These are phyloP conservation scores for Melanerpes aurifrons DNA, from an alignment of 2,113 vertebrate genomes.

Conservation along the genomic window DNA sequence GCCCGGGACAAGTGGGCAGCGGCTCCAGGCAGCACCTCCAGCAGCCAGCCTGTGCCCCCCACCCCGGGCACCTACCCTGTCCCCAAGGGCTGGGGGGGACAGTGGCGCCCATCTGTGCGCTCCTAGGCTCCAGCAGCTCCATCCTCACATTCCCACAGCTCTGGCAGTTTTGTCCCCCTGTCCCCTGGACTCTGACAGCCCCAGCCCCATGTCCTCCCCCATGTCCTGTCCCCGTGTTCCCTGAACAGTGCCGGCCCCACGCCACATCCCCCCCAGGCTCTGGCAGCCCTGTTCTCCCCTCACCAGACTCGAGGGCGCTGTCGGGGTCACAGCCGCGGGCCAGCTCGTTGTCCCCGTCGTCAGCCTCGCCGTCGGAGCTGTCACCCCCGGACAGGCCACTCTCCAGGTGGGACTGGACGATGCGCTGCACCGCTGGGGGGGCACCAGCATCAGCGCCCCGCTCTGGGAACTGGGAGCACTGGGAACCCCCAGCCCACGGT, in stretches of 20 bases:
- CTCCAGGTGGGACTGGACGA: constrained; percentile 88
- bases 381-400: constrained; percentile 82
- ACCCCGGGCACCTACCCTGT: neutral
- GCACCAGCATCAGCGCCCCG: neutral
- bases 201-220: neutral
- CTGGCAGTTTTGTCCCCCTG: neutral
- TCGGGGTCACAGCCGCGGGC: constrained; percentile 21
- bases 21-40: neutral
- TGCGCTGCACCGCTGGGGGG: constrained; percentile 86
- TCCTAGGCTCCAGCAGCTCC: neutral
- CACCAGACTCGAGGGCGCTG: constrained; percentile 30
- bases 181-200: neutral
- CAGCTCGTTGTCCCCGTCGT: constrained; percentile 58
- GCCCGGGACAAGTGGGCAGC: neutral
- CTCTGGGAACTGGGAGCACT: neutral
- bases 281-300: neutral
- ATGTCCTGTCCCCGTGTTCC: neutral
- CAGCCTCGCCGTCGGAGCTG: constrained; percentile 74
- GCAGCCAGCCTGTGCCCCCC: neutral
- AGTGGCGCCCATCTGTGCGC: neutral
- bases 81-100: neutral
- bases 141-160: neutral
- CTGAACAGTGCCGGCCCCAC: neutral
- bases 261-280: accelerated
- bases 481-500: neutral